These are phyloP conservation scores for Lithophane socia DNA, from an alignment of 2,888 invertebrate species.

Conservation along the genomic window DNA sequence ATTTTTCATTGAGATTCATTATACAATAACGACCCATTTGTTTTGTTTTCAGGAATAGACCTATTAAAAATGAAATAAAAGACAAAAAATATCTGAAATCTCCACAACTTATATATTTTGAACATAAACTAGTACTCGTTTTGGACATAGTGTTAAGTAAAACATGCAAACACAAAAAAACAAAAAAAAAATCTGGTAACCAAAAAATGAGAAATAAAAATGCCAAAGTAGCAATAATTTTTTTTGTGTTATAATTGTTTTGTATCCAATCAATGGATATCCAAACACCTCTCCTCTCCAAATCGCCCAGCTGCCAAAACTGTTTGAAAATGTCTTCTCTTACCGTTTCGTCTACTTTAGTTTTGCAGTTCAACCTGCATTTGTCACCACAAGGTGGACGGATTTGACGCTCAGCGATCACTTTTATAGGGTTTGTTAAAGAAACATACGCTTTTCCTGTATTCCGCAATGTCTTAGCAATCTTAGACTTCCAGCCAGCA, in stretches of 20 bases:
- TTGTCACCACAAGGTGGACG: slow-evolving; percentile 15
- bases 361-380: slow-evolving; percentile 9
- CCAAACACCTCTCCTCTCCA: neutral
- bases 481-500: no score
- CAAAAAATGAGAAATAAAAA: neutral
- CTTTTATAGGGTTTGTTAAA: slow-evolving; percentile 1
- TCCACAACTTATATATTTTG: slow-evolving; percentile 11
- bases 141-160: neutral
- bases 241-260: no score
- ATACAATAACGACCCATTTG: neutral
- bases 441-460: no score
- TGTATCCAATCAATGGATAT: no score
- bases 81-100: slow-evolving; percentile 3
- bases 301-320: slow-evolving; percentile 13
- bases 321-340: slow-evolving; percentile 11
- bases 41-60: slow-evolving; percentile 16
- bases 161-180: slow-evolving; percentile 4
- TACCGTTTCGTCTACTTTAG: neutral
- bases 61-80: slow-evolving; percentile 4
- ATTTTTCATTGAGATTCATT: no score
- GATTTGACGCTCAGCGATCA: slow-evolving; percentile 5
- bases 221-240: neutral
- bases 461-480: no score
- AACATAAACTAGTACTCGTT: slow-evolving; percentile 14
- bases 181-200: neutral